These are phyloP conservation scores for Bufo gargarizans DNA, from an alignment of 2,113 vertebrate genomes.

Conservation along the genomic window DNA sequence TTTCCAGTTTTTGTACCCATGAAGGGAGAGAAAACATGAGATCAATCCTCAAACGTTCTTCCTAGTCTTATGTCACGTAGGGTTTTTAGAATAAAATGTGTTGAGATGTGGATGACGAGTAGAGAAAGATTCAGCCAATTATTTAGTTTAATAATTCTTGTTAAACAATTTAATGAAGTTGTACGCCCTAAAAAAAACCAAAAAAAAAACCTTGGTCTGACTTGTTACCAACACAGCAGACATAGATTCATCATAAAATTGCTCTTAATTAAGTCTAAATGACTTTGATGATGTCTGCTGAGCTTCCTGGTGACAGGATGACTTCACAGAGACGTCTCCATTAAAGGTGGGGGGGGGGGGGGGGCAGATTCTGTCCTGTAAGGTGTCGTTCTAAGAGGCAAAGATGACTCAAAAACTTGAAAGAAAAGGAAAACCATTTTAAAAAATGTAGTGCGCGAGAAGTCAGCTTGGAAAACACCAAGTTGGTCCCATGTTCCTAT, in stretches of 20 bases:
- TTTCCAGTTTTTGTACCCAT: background rate
- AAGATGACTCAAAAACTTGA: conserved; percentile 36
- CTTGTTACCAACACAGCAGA: conserved; percentile 17
- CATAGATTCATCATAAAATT: conserved; percentile 36
- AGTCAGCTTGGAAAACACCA: too few species aligned
- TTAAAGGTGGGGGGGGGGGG: too few species aligned
- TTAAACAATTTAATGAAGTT: conserved; percentile 1
- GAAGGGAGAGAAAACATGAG: background rate
- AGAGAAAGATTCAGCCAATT: background rate
- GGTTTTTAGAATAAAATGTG: background rate
- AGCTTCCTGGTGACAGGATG: conserved; percentile 16
- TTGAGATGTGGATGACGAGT: background rate
- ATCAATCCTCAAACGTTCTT: background rate
- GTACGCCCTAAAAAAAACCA: background rate
- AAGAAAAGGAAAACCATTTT: background rate
- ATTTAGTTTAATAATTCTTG: background rate
- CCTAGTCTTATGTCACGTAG: background rate
- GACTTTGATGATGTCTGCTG: conserved; percentile 34
- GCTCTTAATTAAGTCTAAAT: conserved; percentile 38
- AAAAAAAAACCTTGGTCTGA: conserved; percentile 12
- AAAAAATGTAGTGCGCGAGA: background rate
- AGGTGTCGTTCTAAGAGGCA: conserved; percentile 6
- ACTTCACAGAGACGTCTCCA: conserved; percentile 41
- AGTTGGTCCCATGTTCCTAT: too few species aligned
- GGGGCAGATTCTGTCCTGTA: background rate